Percentiles rank a stretch among this genome's conserved stretches.
These are phyloP conservation scores for Psammodynastes pulverulentus DNA, from an alignment of 2,113 vertebrate genomes.

Conservation along the genomic window DNA sequence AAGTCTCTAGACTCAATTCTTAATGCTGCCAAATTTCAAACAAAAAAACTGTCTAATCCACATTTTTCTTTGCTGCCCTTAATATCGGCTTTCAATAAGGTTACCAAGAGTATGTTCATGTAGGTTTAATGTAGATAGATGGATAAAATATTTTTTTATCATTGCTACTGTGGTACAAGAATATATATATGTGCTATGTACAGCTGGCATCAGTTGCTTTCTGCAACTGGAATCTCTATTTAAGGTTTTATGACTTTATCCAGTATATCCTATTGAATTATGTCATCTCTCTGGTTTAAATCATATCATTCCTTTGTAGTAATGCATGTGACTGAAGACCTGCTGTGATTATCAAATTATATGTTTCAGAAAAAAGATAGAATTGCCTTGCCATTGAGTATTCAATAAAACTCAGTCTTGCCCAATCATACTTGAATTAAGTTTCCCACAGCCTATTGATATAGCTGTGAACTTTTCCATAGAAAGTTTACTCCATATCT, in stretches of 20 bases:
- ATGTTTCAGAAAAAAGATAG: neutral
- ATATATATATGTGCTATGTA: neutral
- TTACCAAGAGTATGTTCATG: neutral
- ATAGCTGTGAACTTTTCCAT: constrained; percentile 49
- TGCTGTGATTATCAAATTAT: neutral
- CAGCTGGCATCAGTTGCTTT: neutral
- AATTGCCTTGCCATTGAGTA: neutral
- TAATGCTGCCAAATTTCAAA: neutral
- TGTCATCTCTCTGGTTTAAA: neutral
- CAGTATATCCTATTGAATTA: neutral
- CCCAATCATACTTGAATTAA: constrained; percentile 35
- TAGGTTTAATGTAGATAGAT: neutral
- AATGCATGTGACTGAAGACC: neutral
- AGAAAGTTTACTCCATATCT: constrained; percentile 57
- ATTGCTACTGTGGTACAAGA: neutral
- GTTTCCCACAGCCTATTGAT: constrained; percentile 49
- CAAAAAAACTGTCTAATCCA: neutral
- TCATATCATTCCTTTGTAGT: neutral
- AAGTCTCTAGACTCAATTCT: neutral
- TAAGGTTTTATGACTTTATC: neutral
- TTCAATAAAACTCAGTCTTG: constrained; percentile 4
- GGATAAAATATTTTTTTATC: neutral
- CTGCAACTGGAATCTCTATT: neutral
- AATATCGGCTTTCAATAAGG: neutral
- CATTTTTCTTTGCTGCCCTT: neutral